phyloP scores from a whole-genome alignment of 2,888 invertebrate species.

The Stratiomys singularior region DNA sequence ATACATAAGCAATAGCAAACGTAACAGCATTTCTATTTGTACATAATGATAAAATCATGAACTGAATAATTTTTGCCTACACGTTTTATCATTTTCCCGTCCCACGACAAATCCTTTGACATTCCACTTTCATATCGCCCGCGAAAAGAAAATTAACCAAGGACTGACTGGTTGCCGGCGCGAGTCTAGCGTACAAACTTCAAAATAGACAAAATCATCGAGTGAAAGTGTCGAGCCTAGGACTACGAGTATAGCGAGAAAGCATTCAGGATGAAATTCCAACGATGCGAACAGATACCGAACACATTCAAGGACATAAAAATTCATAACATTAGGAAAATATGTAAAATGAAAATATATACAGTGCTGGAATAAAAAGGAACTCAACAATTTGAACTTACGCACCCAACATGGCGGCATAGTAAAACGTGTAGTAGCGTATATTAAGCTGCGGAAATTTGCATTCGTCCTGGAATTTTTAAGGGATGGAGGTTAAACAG shows the following conservation, averaged over 20 bases:
- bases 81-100: not conserved
- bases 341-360: constrained; percentile 15
- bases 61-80: constrained; percentile 32
- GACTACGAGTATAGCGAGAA: no score
- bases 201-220: no score
- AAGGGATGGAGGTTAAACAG: not conserved
- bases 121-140: not conserved
- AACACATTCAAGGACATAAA: constrained; percentile 8
- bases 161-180: no score
- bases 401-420: not conserved
- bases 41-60: constrained; percentile 30
- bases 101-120: not conserved
- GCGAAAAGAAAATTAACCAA: no score
- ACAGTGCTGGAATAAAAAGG: not conserved
- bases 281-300: no score
- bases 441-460: not conserved
- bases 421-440: no score
- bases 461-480: not conserved
- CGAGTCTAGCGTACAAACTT: no score
- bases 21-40: constrained; percentile 21
- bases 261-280: no score
- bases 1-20: not conserved
- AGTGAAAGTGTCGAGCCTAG: not conserved
- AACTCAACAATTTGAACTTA: not conserved
- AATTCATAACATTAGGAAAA: constrained; percentile 37